phyloP scores from a whole-genome alignment of 2,888 invertebrate genomes.

The Argynnis bischoffii region DNA sequence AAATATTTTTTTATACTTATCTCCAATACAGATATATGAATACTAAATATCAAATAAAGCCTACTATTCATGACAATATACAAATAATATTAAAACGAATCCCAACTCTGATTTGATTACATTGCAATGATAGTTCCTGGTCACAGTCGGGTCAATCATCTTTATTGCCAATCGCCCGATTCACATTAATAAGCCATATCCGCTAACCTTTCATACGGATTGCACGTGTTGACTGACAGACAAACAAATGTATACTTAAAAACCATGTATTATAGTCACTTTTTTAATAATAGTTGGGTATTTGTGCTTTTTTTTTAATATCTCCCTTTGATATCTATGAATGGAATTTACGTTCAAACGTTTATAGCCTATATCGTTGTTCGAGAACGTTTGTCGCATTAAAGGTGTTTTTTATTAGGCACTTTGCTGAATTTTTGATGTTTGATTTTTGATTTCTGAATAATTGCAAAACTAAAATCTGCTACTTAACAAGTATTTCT shows the following conservation, averaged over 20 bases:
- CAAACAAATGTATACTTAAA: neutral
- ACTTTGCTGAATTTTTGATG: neutral
- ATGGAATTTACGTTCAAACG: constrained; percentile 59
- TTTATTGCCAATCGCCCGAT: constrained; percentile 71
- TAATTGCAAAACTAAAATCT: no score
- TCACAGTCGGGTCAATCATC: constrained; percentile 54
- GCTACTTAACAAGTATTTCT: no score
- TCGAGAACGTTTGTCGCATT: neutral
- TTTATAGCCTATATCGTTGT: constrained; percentile 9
- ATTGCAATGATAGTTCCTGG: constrained; percentile 17
- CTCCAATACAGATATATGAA: no score
- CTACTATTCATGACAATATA: neutral
- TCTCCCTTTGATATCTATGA: constrained; percentile 56
- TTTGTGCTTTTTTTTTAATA: constrained; percentile 15
- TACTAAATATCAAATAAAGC: no score
- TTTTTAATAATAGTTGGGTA: neutral
- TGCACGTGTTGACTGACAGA: constrained; percentile 57
- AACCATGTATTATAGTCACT: neutral
- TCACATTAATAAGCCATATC: constrained; percentile 78
- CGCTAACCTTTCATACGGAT: constrained; percentile 68
- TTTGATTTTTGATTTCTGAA: neutral
- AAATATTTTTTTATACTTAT: no score
- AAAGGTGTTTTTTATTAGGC: neutral
- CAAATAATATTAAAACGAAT: neutral
- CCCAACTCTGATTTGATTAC: constrained; percentile 13